These are phyloP conservation scores for Aporophyla lueneburgensis DNA, from an alignment of 2,888 invertebrate genomes.

Conservation along the genomic window DNA sequence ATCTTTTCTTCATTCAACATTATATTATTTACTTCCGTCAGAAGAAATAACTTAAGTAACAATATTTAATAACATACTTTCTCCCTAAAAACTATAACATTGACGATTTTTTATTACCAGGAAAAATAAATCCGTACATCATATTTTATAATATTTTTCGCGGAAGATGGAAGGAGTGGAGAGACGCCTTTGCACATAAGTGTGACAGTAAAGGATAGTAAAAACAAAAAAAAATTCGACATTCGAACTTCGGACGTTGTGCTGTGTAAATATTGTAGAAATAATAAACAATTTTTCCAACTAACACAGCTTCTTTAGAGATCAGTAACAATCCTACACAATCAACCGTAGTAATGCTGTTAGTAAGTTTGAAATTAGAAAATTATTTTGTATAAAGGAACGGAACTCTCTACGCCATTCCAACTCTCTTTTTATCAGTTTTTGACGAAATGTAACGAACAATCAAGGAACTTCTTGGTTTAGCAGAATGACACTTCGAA, in stretches of 20 bases:
- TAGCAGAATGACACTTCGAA: not conserved
- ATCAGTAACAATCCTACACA: not conserved
- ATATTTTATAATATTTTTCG: not conserved
- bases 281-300: not conserved
- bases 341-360: not conserved
- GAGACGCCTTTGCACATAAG: too few relatives aligned
- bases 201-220: too few relatives aligned
- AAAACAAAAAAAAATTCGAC: too few relatives aligned
- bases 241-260: too few relatives aligned
- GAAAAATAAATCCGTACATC: not conserved
- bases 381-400: not conserved
- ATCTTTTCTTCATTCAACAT: not conserved
- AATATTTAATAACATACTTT: constrained; percentile 4
- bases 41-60: not conserved
- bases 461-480: not conserved
- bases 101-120: not conserved
- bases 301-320: not conserved
- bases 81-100: not conserved
- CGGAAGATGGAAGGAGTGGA: too few relatives aligned
- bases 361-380: not conserved
- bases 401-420: not conserved
- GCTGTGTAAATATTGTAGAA: not conserved
- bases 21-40: not conserved
- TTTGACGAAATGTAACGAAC: not conserved
- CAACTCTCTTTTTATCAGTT: not conserved